Conservation (phyloP, 92 coral and sea anemone species). For the Porites rus region DNA sequence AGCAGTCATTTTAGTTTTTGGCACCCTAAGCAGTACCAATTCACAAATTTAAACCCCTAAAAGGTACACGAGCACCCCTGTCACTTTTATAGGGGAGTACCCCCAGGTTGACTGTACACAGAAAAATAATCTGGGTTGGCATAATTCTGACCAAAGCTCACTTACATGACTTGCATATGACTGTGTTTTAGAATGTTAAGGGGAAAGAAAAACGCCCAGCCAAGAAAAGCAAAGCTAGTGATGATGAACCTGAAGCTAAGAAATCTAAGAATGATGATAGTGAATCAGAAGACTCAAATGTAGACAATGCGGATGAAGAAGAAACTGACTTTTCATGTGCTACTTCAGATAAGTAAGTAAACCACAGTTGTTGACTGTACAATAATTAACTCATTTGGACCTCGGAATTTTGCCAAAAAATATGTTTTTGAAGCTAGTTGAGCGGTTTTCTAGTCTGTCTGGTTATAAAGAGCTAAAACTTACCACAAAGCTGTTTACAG, state of each 20-base stretch:
- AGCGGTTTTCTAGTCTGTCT: no score
- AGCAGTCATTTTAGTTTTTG: no score
- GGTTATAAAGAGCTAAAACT: no score
- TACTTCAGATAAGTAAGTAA: slow-evolving; percentile 15
- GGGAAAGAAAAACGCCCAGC: slow-evolving; percentile 52
- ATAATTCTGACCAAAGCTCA: no score
- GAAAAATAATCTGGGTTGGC: slow-evolving; percentile 2
- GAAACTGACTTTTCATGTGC: slow-evolving; percentile 28
- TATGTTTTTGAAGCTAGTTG: no score
- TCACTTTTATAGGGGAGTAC: no score
- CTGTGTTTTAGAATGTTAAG: neutral
- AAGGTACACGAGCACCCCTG: no score
- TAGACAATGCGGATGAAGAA: neutral
- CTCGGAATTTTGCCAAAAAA: no score
- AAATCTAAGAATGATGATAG: slow-evolving; percentile 20
- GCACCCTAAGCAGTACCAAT: no score
- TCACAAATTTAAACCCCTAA: no score
- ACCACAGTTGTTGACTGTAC: neutral
- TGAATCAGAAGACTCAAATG: slow-evolving; percentile 18
- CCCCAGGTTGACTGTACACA: neutral
- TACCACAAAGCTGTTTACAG: no score
- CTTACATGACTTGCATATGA: neutral
- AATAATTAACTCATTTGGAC: no score
- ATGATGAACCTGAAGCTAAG: slow-evolving; percentile 33
- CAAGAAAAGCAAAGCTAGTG: neutral